Evolutionary conservation across 2,888 invertebrate genomes (phyloP).

Genomic region (Macaria notata): DNA sequence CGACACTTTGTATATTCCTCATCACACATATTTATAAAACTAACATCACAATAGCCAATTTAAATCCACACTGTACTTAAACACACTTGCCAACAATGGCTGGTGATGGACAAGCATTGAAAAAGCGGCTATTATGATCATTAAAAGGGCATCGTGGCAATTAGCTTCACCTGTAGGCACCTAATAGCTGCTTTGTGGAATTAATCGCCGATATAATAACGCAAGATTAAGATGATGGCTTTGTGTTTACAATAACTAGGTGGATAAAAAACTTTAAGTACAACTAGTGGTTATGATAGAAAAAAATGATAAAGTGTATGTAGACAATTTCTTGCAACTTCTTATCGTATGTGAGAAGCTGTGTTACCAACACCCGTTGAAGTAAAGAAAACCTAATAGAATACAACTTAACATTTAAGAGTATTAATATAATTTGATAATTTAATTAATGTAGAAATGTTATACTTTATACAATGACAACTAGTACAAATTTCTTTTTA

Average conservation of each 20-base stretch:
- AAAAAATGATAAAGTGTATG: too few relatives aligned
- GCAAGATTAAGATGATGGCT: constrained; percentile 5
- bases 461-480: too few relatives aligned
- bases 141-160: constrained; percentile 17
- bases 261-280: too few relatives aligned
- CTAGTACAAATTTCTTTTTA: too few relatives aligned
- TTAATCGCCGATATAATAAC: constrained; percentile 5
- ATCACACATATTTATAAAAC: neutral
- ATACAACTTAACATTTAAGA: too few relatives aligned
- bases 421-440: too few relatives aligned
- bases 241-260: neutral
- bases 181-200: constrained; percentile 8
- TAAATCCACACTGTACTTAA: constrained; percentile 4
- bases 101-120: constrained; percentile 16
- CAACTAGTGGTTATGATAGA: too few relatives aligned
- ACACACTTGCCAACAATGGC: constrained; percentile 7
- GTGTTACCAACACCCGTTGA: too few relatives aligned
- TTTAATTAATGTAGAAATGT: too few relatives aligned
- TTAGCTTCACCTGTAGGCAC: constrained; percentile 7
- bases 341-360: too few relatives aligned
- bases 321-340: too few relatives aligned
- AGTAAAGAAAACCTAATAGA: too few relatives aligned
- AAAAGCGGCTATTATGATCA: constrained; percentile 14
- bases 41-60: constrained; percentile 10
- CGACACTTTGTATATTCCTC: neutral